Conservation (phyloP, 2,113 vertebrate species). For the Indri indri region DNA sequence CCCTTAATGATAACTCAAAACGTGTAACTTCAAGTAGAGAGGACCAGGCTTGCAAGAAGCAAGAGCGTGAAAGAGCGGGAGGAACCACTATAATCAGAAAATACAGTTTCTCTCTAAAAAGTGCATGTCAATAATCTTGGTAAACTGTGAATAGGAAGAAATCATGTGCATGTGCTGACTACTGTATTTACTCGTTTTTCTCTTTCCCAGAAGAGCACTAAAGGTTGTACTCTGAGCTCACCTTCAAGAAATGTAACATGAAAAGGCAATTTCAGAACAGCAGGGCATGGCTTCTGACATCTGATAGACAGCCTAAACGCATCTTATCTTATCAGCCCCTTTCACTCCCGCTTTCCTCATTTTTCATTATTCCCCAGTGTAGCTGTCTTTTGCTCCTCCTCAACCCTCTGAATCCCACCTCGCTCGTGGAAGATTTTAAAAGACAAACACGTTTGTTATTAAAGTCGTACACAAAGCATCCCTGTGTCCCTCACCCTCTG, state of each 20-base stretch:
- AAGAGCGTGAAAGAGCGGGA: not conserved
- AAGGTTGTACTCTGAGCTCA: constrained; percentile 62
- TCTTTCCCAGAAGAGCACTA: constrained; percentile 53
- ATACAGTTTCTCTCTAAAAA: constrained; percentile 14
- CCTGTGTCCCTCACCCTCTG: constrained; percentile 48
- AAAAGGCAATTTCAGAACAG: constrained; percentile 58
- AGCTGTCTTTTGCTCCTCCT: constrained; percentile 44
- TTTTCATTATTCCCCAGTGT: constrained; percentile 59
- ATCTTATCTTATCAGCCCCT: constrained; percentile 59
- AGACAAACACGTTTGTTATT: constrained; percentile 75
- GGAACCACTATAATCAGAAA: not conserved
- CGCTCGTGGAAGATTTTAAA: constrained; percentile 68
- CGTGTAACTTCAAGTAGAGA: not conserved
- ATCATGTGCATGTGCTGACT: not conserved
- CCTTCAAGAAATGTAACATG: constrained; percentile 60
- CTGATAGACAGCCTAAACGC: constrained; percentile 59
- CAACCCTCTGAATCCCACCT: constrained; percentile 61
- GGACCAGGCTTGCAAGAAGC: not conserved
- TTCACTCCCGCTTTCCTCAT: not conserved
- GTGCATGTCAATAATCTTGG: constrained; percentile 47
- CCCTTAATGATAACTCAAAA: constrained; percentile 46
- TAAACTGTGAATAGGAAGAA: constrained; percentile 57
- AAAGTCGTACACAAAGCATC: constrained; percentile 76
- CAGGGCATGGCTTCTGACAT: constrained; percentile 48
- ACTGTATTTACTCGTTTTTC: constrained; percentile 62